A percentile compares a stretch with the other conserved stretches of the same genome.
phyloP scores from a whole-genome alignment of 2,113 vertebrate genomes.

The Oreotrochilus melanogaster region DNA sequence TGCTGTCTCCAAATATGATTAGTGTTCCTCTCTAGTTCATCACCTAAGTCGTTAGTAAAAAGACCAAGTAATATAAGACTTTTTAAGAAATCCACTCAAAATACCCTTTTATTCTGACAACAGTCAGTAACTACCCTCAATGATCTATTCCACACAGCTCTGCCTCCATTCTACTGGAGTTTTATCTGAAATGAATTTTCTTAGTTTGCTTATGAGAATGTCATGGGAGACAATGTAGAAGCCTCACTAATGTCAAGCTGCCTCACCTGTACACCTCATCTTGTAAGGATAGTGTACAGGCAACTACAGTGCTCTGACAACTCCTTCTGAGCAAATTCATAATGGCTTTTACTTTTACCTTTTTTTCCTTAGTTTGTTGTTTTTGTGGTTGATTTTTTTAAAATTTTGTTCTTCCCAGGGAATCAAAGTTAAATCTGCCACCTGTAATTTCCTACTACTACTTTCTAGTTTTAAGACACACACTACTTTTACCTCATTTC shows the following conservation, averaged over 20 bases:
- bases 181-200: not conserved
- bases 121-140: not conserved
- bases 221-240: not conserved
- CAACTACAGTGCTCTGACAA: not conserved
- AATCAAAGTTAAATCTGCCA: not conserved
- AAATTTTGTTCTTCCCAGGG: not conserved
- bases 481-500: not conserved
- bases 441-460: not conserved
- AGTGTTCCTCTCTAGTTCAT: not conserved
- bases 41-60: not conserved
- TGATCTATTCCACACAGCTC: not conserved
- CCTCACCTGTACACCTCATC: not conserved
- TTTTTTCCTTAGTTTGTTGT: rapidly evolving
- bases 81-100: not conserved
- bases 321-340: not conserved
- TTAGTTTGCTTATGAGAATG: not conserved
- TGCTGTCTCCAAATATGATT: not conserved
- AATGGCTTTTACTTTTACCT: not conserved
- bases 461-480: not conserved
- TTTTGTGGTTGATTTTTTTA: not conserved
- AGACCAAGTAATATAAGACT: not conserved
- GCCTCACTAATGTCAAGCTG: not conserved
- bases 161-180: not conserved
- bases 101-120: not conserved
- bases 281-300: not conserved